Percentiles rank a stretch among this genome's conserved stretches.
These are phyloP conservation scores for Carlito syrichta DNA, from an alignment of 2,113 vertebrate genomes.

Conservation along the genomic window DNA sequence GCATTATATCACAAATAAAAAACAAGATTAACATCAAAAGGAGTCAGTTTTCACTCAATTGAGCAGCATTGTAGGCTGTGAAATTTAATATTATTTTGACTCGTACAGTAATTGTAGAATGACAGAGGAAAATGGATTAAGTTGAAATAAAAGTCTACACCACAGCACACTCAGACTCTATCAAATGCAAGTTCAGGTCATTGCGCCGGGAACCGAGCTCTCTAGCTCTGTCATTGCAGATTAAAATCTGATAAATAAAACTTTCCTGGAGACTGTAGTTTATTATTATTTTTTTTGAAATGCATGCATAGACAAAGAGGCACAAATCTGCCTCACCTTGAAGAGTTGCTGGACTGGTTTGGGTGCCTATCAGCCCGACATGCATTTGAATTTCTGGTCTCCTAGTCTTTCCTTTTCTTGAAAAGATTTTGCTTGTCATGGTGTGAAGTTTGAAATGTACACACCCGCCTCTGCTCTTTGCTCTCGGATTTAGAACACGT, in stretches of 20 bases:
- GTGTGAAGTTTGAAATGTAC: conserved; percentile 71
- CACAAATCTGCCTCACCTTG: conserved; percentile 50
- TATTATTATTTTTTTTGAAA: conserved; percentile 43
- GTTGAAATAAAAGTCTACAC: conserved; percentile 73
- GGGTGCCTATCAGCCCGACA: neutral
- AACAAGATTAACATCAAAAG: conserved; percentile 81
- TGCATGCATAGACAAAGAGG: neutral
- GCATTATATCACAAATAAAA: conserved; percentile 77
- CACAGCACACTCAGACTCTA: conserved; percentile 63
- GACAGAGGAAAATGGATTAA: conserved; percentile 80
- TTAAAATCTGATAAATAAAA: conserved; percentile 76
- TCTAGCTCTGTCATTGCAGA: conserved; percentile 67
- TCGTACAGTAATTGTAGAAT: conserved; percentile 80
- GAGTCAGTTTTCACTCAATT: conserved; percentile 82
- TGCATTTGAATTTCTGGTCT: conserved; percentile 72
- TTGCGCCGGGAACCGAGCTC: conserved; percentile 35
- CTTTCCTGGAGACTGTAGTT: conserved; percentile 54
- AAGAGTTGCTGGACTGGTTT: conserved; percentile 77
- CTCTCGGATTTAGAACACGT: conserved; percentile 47
- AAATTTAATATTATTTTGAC: conserved; percentile 85
- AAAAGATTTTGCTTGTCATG: conserved; percentile 73
- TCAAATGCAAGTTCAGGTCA: conserved; percentile 54
- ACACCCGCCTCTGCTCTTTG: conserved; percentile 14
- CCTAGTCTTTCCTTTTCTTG: conserved; percentile 79
- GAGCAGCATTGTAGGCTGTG: conserved; percentile 77